These are phyloP conservation scores for Mesorhabditis spiculigera DNA, from an alignment of 2,888 invertebrate species.

Conservation along the genomic window DNA sequence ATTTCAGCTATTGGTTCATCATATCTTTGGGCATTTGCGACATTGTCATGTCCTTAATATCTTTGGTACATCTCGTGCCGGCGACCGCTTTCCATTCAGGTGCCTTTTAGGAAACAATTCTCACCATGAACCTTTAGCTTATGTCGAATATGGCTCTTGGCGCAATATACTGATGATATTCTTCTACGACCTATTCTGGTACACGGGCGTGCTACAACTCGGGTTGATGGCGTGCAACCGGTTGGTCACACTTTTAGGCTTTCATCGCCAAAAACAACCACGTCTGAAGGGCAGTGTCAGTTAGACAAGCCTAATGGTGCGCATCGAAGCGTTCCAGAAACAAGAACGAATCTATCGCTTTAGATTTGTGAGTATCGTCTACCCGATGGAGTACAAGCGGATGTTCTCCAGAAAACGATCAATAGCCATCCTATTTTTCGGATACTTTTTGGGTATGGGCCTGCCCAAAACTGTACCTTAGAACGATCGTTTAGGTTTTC, in stretches of 20 bases:
- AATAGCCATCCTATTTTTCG: constrained; percentile 31
- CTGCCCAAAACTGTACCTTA: not conserved
- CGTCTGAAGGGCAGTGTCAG: not conserved
- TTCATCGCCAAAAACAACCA: not conserved
- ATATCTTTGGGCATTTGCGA: constrained; percentile 52
- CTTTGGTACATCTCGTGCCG: constrained; percentile 47
- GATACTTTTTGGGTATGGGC: constrained; percentile 28
- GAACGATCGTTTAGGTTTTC: constrained; percentile 25
- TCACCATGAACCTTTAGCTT: constrained; percentile 13
- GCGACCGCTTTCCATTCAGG: constrained; percentile 50
- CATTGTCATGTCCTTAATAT: constrained; percentile 50
- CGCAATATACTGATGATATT: constrained; percentile 51
- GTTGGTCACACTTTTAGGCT: constrained; percentile 14
- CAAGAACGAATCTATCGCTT: constrained; percentile 11
- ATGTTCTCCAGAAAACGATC: constrained; percentile 40
- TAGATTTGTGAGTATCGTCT: constrained; percentile 55
- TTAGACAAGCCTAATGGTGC: not conserved
- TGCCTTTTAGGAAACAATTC: not conserved
- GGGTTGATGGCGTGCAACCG: constrained; percentile 54
- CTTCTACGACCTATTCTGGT: constrained; percentile 56
- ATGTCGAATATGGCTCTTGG: constrained; percentile 35
- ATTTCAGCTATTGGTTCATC: constrained; percentile 55
- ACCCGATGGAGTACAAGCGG: constrained; percentile 53
- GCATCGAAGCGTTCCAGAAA: not conserved
- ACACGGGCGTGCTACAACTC: constrained; percentile 53